phyloP scores from a whole-genome alignment of 2,888 invertebrate species.

The Diadegma fenestrale region DNA sequence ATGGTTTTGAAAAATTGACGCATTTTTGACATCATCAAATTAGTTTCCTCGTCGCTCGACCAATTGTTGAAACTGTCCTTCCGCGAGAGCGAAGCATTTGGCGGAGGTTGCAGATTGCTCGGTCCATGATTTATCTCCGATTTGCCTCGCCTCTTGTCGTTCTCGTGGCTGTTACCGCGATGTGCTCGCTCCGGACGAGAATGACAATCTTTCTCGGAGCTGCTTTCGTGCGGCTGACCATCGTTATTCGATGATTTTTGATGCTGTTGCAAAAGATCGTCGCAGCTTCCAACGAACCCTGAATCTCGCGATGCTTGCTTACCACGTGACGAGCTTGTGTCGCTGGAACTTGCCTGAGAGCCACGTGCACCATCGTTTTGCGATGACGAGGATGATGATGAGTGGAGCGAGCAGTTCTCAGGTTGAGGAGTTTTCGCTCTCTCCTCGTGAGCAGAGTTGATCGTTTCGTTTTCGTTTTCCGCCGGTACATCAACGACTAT shows the following conservation, averaged over 20 bases:
- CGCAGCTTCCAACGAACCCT: constrained; percentile 95
- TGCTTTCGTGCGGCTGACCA: constrained; percentile 60
- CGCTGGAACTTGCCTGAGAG: constrained; percentile 73
- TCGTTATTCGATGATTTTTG: constrained; percentile 81
- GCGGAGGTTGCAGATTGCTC: constrained; percentile 86
- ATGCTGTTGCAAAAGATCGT: constrained; percentile 92
- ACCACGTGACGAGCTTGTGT: constrained; percentile 85
- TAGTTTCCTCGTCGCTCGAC: constrained; percentile 97
- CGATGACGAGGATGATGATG: constrained; percentile 63
- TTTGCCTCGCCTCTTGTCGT: constrained; percentile 50
- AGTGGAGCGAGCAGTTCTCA: constrained; percentile 81
- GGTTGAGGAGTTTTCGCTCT: constrained; percentile 90
- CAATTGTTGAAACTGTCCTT: constrained; percentile 97
- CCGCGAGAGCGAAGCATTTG: constrained; percentile 88
- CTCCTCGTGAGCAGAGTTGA: constrained; percentile 86
- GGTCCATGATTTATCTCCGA: constrained; percentile 63
- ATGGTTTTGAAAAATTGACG: constrained; percentile 96
- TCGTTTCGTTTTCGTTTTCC: constrained; percentile 87
- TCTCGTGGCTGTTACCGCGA: constrained; percentile 43
- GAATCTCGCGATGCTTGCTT: constrained; percentile 95
- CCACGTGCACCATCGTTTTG: constrained; percentile 73
- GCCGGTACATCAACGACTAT: constrained; percentile 86
- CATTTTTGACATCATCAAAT: constrained; percentile 98
- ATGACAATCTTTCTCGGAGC: constrained; percentile 66
- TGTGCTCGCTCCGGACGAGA: constrained; percentile 57